Percentiles rank a stretch among this genome's conserved stretches.
phyloP scores from a whole-genome alignment of 1,140 invertebrate species.

The Phenacoccus solenopsis region DNA sequence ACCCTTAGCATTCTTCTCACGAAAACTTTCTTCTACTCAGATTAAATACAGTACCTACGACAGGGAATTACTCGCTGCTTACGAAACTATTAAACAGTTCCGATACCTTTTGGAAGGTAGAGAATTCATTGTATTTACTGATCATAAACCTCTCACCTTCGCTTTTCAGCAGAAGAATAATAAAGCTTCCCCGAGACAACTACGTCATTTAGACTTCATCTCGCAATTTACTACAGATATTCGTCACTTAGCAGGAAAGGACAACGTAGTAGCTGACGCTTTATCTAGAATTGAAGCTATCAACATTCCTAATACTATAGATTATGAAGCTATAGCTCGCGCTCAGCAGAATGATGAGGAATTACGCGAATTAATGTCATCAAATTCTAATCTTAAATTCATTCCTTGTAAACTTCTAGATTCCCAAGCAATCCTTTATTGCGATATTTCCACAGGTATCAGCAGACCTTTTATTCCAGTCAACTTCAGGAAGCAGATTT shows the following conservation, averaged over 20 bases:
- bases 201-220: conserved; percentile 31
- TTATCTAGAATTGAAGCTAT: background rate
- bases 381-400: too few relatives aligned
- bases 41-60: conserved; percentile 34
- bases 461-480: too few relatives aligned
- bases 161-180: conserved; percentile 28
- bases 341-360: background rate
- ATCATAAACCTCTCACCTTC: conserved; percentile 33
- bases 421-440: too few relatives aligned
- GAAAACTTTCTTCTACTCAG: conserved; percentile 31
- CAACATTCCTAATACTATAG: background rate
- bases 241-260: background rate
- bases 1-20: conserved; percentile 34
- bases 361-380: too few relatives aligned
- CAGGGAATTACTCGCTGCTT: conserved; percentile 37
- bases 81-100: conserved; percentile 35
- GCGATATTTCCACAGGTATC: too few relatives aligned
- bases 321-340: too few relatives aligned
- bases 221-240: conserved; percentile 19
- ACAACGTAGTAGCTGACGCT: conserved; percentile 6
- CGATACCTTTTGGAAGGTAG: conserved; percentile 33
- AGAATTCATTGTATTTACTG: conserved; percentile 31
- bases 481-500: too few relatives aligned
- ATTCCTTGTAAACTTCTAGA: too few relatives aligned
- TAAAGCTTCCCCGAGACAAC: conserved; percentile 26